Conservation (phyloP, 1,140 invertebrate species). For the Trachymyrmex cornetzi region DNA sequence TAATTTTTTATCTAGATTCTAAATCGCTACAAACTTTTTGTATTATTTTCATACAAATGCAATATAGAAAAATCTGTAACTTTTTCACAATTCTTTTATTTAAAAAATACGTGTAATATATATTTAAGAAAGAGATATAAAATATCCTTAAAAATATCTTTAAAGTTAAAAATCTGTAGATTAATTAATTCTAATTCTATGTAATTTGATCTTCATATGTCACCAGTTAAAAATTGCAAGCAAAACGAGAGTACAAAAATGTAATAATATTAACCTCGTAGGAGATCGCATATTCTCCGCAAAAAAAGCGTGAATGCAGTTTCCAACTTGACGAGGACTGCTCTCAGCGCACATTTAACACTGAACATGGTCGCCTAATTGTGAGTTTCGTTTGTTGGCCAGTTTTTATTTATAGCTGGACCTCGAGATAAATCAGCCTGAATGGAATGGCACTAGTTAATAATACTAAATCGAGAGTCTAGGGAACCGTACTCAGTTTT, state of each 20-base stretch:
- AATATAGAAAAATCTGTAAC: too few species aligned
- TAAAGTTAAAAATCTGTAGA: not conserved
- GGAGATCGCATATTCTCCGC: conserved; percentile 10
- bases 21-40: too few species aligned
- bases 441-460: not conserved
- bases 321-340: conserved; percentile 7
- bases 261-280: conserved; percentile 1
- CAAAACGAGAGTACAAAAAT: not conserved
- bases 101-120: not conserved
- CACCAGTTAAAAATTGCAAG: conserved; percentile 8
- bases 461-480: not conserved
- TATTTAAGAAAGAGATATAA: not conserved
- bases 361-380: not conserved
- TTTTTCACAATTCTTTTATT: too few species aligned
- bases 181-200: not conserved
- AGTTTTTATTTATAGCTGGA: not conserved
- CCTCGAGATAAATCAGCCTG: not conserved
- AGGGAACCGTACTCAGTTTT: not conserved
- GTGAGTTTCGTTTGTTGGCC: conserved; percentile 17
- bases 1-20: too few species aligned
- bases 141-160: not conserved
- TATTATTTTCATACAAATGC: too few species aligned
- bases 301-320: conserved; percentile 1
- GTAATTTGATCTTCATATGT: not conserved
- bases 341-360: conserved; percentile 9